Base-by-base conservation (phyloP, 2,888 invertebrate species). In the Dasypogon diadema region DNA sequence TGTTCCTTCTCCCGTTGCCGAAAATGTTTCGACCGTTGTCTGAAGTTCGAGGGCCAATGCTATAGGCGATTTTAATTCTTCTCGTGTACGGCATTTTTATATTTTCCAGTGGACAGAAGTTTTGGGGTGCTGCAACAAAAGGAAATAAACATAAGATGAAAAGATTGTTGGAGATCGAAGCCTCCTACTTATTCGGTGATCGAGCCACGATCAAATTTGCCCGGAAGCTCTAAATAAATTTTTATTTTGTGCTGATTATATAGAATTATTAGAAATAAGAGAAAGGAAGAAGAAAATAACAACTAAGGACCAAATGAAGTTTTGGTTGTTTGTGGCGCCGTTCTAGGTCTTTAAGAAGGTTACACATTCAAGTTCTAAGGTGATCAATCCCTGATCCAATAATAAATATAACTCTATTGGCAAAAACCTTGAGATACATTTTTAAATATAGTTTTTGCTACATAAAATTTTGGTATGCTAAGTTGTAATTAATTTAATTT, bases 171-270 rank as follows among this genome's bases (percentile, higher is more conserved):
- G 26, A 34, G 34, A 30, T 21, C 34, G 51, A 24, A 51, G 30
- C 30, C 24, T 48, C 56, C n/a, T 60, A 21, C 46, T 48, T 60
- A 58, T 42, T 12, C 51, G 30, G 16, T 42, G 56, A 74, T 74
- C 46, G 56, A 74, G 37, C 24, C 18, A 12, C 18, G 58, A 58
- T 58, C 48, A 63, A 58, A 68, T 65, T 68, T 75, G 75, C 75
- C 75, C 58, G 75, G 75, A 75, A 75, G 75, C 75, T 30, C 58
- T 70, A 70, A 70, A 75, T 75, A 74, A 74, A 34, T 74, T 74
- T 70, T 54, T 54, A 30, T 54, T 46, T 70, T 54, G 54, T 54
- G 12, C 54, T 34, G 70, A 26, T 70, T 54, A 70, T 54, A 54
- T 70, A 37, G 21, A 70, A 70, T 70, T 70, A 70, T 70, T 70